phyloP scores from a whole-genome alignment of 2,797 vertebrate genomes.

The Coregonus ussuriensis region DNA sequence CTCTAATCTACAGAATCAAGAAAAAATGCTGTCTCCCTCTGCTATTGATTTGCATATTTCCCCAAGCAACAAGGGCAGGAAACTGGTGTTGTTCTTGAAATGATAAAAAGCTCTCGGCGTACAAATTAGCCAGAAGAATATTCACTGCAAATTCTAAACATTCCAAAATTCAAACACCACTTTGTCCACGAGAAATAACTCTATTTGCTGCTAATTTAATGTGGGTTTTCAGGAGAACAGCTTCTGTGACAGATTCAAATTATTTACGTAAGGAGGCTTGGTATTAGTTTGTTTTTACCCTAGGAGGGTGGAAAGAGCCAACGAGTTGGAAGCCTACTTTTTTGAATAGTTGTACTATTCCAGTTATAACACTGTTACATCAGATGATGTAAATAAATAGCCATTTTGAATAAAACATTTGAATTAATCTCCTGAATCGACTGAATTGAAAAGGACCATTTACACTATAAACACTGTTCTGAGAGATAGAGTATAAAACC shows the following conservation, averaged over 20 bases:
- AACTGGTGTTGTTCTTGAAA: slow-evolving; percentile 51
- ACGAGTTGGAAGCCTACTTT: too few relatives aligned
- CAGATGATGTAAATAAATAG: too few relatives aligned
- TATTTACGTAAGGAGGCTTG: background rate
- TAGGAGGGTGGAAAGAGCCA: too few relatives aligned
- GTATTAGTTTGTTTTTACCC: background rate
- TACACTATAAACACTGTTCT: too few relatives aligned
- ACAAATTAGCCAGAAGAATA: too few relatives aligned
- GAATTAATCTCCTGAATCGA: too few relatives aligned
- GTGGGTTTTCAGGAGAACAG: slow-evolving; percentile 40
- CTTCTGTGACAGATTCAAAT: slow-evolving; percentile 14
- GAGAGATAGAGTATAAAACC: too few relatives aligned
- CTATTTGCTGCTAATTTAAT: slow-evolving; percentile 59
- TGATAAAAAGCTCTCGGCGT: background rate
- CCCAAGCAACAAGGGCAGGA: slow-evolving; percentile 54
- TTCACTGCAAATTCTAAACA: slow-evolving; percentile 37
- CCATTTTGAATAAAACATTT: too few relatives aligned
- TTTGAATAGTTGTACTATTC: too few relatives aligned
- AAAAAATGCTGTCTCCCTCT: slow-evolving; percentile 7
- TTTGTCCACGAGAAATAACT: slow-evolving; percentile 59
- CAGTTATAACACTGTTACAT: too few relatives aligned
- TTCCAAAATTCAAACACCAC: slow-evolving; percentile 44
- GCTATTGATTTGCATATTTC: slow-evolving; percentile 54
- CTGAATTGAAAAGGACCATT: too few relatives aligned
- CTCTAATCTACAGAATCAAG: slow-evolving; percentile 25